phyloP scores from a whole-genome alignment of 1,140 invertebrate genomes.

The Tetramorium parvispinum region DNA sequence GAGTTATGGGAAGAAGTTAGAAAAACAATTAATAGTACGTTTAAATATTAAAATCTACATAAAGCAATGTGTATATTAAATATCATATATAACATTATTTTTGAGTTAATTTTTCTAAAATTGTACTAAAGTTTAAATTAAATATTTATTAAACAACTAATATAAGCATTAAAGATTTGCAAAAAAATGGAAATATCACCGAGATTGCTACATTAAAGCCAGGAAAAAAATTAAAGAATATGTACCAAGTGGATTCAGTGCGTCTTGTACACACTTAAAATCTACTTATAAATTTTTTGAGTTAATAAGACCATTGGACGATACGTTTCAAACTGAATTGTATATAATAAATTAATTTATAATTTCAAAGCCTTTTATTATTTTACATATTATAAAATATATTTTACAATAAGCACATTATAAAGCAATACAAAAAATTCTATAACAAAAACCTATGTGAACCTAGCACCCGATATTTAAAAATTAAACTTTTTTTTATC shows the following conservation, averaged over 20 bases:
- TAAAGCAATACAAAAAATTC: neutral
- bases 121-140: no score
- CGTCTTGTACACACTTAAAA: neutral
- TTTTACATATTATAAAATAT: neutral
- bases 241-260: neutral
- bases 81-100: no score
- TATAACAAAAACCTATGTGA: no score
- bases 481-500: no score
- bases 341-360: neutral
- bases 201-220: slow-evolving; percentile 1
- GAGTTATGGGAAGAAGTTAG: no score
- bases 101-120: no score
- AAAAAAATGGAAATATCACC: slow-evolving; percentile 11
- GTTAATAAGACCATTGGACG: neutral
- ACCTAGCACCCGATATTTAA: no score
- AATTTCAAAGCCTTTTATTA: no score
- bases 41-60: neutral
- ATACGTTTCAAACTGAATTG: neutral
- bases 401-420: neutral
- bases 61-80: no score
- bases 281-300: slow-evolving; percentile 1
- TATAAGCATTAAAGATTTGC: neutral
- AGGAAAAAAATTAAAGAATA: slow-evolving; percentile 7
- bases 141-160: neutral
- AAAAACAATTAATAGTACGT: no score